Percentiles rank a stretch among this genome's conserved stretches.
These are phyloP conservation scores for Papilio elwesi DNA, from an alignment of 2,888 invertebrate species.

Conservation along the genomic window DNA sequence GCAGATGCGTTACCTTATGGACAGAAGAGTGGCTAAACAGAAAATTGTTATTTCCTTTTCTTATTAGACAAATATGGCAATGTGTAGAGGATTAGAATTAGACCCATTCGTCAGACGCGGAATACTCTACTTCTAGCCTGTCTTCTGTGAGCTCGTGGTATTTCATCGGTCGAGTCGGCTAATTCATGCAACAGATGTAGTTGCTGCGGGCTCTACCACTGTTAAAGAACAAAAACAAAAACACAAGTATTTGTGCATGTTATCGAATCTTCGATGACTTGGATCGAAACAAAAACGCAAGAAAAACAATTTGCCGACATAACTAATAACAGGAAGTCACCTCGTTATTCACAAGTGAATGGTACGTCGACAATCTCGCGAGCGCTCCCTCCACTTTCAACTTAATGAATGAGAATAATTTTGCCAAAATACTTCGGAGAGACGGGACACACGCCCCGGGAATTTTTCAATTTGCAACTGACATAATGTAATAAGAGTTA, in stretches of 20 bases:
- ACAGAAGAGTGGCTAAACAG: no score
- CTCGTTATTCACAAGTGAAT: conserved; percentile 81
- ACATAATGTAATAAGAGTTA: conserved; percentile 84
- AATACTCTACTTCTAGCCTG: no score
- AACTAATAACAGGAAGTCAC: conserved; percentile 82
- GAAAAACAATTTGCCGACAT: conserved; percentile 80
- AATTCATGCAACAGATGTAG: no score
- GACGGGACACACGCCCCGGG: conserved; percentile 83
- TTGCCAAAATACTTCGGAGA: conserved; percentile 82
- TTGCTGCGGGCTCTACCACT: no score
- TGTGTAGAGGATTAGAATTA: no score
- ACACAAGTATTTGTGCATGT: no score
- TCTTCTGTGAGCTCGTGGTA: no score
- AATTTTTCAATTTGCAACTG: conserved; percentile 85
- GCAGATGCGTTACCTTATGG: no score
- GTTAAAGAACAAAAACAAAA: background rate
- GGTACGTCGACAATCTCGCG: conserved; percentile 80
- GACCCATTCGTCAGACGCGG: no score
- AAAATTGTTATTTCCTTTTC: no score
- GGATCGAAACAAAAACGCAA: conserved; percentile 61
- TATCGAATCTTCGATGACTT: conserved; percentile 14
- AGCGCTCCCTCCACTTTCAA: conserved; percentile 78
- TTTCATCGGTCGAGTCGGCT: no score
- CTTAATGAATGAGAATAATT: conserved; percentile 84
- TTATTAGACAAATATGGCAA: no score